A percentile compares a stretch with the other conserved stretches of the same genome.
phyloP scores from a whole-genome alignment of 1,140 invertebrate species.

The Meloidogyne floridensis region DNA sequence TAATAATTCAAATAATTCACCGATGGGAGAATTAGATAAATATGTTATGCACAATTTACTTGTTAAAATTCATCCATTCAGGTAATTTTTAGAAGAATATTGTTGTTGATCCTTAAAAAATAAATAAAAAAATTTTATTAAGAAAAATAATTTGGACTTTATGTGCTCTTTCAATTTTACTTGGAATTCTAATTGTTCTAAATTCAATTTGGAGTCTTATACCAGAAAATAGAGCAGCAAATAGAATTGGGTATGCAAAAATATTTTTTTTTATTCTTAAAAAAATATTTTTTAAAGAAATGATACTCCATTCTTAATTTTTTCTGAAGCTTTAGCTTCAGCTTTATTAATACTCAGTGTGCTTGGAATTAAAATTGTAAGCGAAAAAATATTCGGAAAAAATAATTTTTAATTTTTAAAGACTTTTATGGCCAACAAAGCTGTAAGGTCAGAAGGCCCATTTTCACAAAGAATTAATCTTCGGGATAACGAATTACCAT shows the following conservation, averaged over 20 bases:
- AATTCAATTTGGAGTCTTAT: slow-evolving; percentile 29
- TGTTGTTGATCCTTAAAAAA: neutral
- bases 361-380: slow-evolving; percentile 29
- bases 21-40: slow-evolving; percentile 30
- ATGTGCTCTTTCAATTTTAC: slow-evolving; percentile 32
- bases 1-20: neutral
- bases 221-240: slow-evolving; percentile 12
- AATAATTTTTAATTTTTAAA: neutral
- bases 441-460: neutral
- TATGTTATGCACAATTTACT: slow-evolving; percentile 29
- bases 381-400: neutral
- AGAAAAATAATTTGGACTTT: slow-evolving; percentile 37
- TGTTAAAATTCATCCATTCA: slow-evolving; percentile 34
- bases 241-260: slow-evolving; percentile 17
- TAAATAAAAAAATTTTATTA: neutral
- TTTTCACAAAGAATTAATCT: neutral
- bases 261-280: neutral
- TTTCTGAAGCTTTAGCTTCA: slow-evolving; percentile 36
- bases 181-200: slow-evolving; percentile 32
- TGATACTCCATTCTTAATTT: slow-evolving; percentile 33
- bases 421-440: slow-evolving; percentile 26
- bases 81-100: slow-evolving; percentile 11
- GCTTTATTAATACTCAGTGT: slow-evolving; percentile 27
- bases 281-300: slow-evolving; percentile 18
- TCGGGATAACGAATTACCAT: slow-evolving; percentile 3